Evolutionary conservation across 2,888 invertebrate genomes (phyloP).

Genomic region (Hirudinaria manillensis): DNA sequence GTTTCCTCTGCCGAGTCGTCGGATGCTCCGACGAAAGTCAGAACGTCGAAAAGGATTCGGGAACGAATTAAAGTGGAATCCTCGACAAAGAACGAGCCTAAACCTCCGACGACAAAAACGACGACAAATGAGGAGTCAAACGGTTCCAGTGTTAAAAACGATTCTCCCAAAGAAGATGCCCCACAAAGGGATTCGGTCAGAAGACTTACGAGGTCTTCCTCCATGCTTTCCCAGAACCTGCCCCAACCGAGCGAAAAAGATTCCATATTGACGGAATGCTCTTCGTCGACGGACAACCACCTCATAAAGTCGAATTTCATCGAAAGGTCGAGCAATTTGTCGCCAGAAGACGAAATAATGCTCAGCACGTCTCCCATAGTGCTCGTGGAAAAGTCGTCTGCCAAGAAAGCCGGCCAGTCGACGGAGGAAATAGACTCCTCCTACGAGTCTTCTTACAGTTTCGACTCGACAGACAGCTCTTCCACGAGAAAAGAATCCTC

Average conservation of each 20-base stretch:
- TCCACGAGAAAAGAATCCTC: background rate
- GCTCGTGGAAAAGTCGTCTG: background rate
- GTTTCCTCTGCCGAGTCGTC: background rate
- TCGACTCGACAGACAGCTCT: constrained; percentile 7
- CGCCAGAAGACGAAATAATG: background rate
- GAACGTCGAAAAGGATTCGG: too few relatives aligned
- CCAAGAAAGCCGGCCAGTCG: background rate
- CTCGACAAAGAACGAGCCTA: too few relatives aligned
- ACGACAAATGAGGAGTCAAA: too few relatives aligned
- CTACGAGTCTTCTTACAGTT: constrained; percentile 14
- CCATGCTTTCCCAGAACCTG: background rate
- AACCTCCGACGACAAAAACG: too few relatives aligned
- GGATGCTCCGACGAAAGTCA: background rate
- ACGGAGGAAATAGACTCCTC: constrained; percentile 2
- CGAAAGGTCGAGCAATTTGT: background rate
- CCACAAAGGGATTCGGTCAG: background rate
- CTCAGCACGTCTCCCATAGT: background rate
- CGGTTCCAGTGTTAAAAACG: too few relatives aligned
- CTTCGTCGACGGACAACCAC: background rate
- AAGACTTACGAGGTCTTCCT: background rate
- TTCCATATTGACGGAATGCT: background rate
- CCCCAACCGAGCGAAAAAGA: background rate
- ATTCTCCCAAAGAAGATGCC: background rate
- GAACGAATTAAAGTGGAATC: too few relatives aligned
- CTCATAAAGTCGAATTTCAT: constrained; percentile 1